Conservation (phyloP, 2,888 invertebrate genomes). For the Caenorhabditis imperialis region DNA sequence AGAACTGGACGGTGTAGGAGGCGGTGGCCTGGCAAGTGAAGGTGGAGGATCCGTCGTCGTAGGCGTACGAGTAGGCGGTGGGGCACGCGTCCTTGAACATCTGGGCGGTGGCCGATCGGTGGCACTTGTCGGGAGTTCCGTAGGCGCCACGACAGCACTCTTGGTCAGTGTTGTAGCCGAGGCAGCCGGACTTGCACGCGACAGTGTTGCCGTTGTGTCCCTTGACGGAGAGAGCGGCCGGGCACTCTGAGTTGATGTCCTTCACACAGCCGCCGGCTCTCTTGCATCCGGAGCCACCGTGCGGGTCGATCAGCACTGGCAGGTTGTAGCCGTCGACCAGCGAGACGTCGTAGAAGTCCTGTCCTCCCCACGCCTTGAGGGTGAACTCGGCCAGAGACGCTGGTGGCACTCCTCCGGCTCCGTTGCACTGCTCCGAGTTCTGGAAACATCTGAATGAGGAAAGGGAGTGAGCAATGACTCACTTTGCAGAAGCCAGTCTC, state of each 20-base stretch:
- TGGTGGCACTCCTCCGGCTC: conserved; percentile 80
- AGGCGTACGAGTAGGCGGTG: conserved; percentile 81
- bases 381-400: conserved; percentile 80
- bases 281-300: conserved; percentile 55
- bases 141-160: conserved; percentile 81
- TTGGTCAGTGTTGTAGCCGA: conserved; percentile 80
- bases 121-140: conserved; percentile 80
- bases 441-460: conserved; percentile 7
- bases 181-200: conserved; percentile 81
- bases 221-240: conserved; percentile 46
- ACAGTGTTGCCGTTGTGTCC: conserved; percentile 69
- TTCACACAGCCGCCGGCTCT: conserved; percentile 59
- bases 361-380: conserved; percentile 77
- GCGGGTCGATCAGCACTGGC: conserved; percentile 63
- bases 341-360: conserved; percentile 81
- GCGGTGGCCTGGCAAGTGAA: conserved; percentile 79
- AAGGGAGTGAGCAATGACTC: not conserved
- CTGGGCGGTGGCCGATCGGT: conserved; percentile 54
- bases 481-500: conserved; percentile 69
- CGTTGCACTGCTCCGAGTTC: conserved; percentile 75
- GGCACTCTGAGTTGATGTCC: conserved; percentile 56
- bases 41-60: conserved; percentile 81
- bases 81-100: conserved; percentile 81
- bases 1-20: conserved; percentile 56
- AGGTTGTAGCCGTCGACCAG: conserved; percentile 81